Evolutionary conservation across 2,888 invertebrate species (phyloP), one percentile per base, ranked within the genome.

Genomic region (Agriotes lineatus): DNA sequence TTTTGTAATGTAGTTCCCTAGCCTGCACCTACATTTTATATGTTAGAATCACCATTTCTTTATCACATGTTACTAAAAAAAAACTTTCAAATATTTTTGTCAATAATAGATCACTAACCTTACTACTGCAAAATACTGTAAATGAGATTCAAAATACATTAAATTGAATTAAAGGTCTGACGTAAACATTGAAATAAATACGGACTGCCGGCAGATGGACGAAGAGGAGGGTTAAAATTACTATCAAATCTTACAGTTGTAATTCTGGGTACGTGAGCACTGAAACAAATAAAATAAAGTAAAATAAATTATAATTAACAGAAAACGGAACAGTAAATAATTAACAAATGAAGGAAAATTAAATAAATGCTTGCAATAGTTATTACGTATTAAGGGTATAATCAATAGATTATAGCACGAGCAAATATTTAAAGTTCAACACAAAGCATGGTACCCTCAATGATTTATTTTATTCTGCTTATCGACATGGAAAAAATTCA

Each of bases 91-190:
- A 42, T 16, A 42, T 9, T 14, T 12, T n/a, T 14, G 2, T 9
- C 14, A 12, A 14, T 12, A 12, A 12, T n/a, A 39, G 2, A 14
- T 3, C 9, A 14, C 16, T 6, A 2, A 14, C 14, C 37, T 12
- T 14, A 42, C 16, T 9, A 18, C 7, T 42, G 16, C 14, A 39
- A 39, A 42, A 42, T 42, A 18, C 18, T 18, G 42, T 7, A 6
- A 42, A 16, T 3, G 5, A 42, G 16, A 42, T 14, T 9, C 16
- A 52, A 61, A 70, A 63, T 22, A 74, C 74, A 16, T 9, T 42
- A 52, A 61, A 70, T 66, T 22, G 74, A 75, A 69, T 75, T 76
- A 60, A 74, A 76, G 66, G 64, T 72, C 71, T 76, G 73, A 4
- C 75, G 74, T 9, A 75, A 70, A 22, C 71, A 74, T 56, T 74